A percentile compares a stretch with the other conserved stretches of the same genome.
Conservation (phyloP, 1,140 invertebrate species). For the Drosophila santomea region DNA sequence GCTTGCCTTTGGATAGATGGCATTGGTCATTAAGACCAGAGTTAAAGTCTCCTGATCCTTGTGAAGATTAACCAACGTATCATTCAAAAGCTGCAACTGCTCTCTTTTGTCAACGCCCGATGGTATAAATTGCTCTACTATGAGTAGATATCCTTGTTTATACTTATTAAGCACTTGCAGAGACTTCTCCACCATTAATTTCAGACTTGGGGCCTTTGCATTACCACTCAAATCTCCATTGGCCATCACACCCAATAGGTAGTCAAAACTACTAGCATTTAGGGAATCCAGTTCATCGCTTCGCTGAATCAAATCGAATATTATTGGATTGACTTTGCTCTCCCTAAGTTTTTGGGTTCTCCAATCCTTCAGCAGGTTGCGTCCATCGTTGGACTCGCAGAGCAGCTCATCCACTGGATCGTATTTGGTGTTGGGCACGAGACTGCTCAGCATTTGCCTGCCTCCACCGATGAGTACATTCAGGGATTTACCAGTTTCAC, state of each 20-base stretch:
- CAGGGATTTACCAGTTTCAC: conserved; percentile 31
- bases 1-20: conserved; percentile 27
- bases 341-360: conserved; percentile 27
- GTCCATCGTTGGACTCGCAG: conserved; percentile 53
- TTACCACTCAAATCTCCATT: conserved; percentile 54
- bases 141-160: conserved; percentile 46
- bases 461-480: conserved; percentile 74
- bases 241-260: conserved; percentile 67
- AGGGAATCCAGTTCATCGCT: conserved; percentile 43
- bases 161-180: conserved; percentile 44
- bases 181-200: conserved; percentile 49
- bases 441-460: conserved; percentile 56
- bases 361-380: conserved; percentile 73
- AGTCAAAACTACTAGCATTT: conserved; percentile 56
- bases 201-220: conserved; percentile 21
- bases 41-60: conserved; percentile 30
- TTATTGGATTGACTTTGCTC: conserved; percentile 16
- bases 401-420: conserved; percentile 54
- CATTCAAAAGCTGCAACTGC: conserved; percentile 44
- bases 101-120: neutral
- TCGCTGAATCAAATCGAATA: conserved; percentile 55
- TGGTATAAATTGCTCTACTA: conserved; percentile 54
- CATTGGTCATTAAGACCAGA: conserved; percentile 50
- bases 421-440: conserved; percentile 23
- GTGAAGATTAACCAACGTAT: conserved; percentile 23